phyloP scores from a whole-genome alignment of 2,888 invertebrate genomes.

The Ennomos fuscantarius region DNA sequence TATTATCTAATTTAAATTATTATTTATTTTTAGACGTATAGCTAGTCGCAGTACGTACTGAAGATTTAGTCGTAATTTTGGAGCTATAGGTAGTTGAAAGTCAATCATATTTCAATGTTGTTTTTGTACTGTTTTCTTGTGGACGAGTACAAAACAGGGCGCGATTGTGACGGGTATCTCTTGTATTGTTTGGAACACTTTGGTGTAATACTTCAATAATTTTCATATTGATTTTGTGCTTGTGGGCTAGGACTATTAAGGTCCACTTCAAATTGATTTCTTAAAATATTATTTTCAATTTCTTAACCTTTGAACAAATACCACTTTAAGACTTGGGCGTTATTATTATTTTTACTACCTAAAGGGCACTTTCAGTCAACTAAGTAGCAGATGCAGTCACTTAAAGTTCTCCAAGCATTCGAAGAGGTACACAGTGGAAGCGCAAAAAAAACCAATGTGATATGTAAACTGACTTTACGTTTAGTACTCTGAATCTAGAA shows the following conservation, averaged over 20 bases:
- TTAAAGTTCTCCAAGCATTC: constrained; percentile 1
- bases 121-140: constrained; percentile 21
- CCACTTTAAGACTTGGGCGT: too few species aligned
- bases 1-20: constrained; percentile 31
- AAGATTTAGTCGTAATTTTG: constrained; percentile 5
- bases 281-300: too few species aligned
- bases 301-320: too few species aligned
- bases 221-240: too few species aligned
- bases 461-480: not conserved
- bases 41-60: constrained; percentile 31
- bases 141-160: constrained; percentile 21
- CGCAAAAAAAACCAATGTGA: constrained; percentile 8
- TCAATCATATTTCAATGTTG: constrained; percentile 18
- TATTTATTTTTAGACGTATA: constrained; percentile 28
- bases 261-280: too few species aligned
- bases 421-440: constrained; percentile 3
- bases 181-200: constrained; percentile 5
- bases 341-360: too few species aligned
- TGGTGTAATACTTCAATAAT: not conserved
- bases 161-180: constrained; percentile 9
- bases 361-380: too few species aligned
- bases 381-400: not conserved
- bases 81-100: constrained; percentile 9
- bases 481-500: not conserved
- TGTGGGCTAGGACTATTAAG: too few species aligned